Conservation (phyloP, 1,140 invertebrate species). For the Drosophila bipectinata region DNA sequence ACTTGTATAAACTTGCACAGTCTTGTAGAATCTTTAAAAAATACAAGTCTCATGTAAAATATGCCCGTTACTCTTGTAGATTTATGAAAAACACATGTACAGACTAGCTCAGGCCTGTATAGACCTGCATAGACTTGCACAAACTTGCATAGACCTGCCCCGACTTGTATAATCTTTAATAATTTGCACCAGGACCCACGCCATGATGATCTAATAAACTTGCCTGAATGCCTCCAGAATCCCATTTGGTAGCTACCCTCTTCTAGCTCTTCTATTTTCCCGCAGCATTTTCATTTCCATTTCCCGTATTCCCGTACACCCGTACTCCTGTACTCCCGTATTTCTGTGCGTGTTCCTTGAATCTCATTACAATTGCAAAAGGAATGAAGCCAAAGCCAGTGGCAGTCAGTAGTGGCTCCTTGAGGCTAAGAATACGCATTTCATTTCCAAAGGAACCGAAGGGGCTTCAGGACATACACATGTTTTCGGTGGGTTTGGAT, state of each 20-base stretch:
- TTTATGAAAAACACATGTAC: not conserved
- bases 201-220: constrained; percentile 47
- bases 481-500: not conserved
- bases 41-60: too few relatives aligned
- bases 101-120: too few relatives aligned
- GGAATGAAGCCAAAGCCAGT: constrained; percentile 14
- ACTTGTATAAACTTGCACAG: too few relatives aligned
- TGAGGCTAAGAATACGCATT: constrained; percentile 54
- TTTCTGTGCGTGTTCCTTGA: constrained; percentile 49
- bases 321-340: not conserved
- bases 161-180: constrained; percentile 25
- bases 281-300: not conserved
- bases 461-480: not conserved
- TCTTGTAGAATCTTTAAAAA: too few relatives aligned
- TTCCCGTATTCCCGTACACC: constrained; percentile 11
- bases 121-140: too few relatives aligned
- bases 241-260: constrained; percentile 30
- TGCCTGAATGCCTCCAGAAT: constrained; percentile 37
- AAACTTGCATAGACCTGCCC: too few relatives aligned
- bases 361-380: constrained; percentile 52
- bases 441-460: constrained; percentile 43
- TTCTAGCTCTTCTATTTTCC: not conserved
- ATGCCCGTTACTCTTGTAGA: too few relatives aligned
- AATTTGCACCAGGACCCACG: constrained; percentile 32
- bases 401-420: constrained; percentile 14